Evolutionary conservation across 2,797 vertebrate species (phyloP).

Genomic region (Sardinella longiceps): DNA sequence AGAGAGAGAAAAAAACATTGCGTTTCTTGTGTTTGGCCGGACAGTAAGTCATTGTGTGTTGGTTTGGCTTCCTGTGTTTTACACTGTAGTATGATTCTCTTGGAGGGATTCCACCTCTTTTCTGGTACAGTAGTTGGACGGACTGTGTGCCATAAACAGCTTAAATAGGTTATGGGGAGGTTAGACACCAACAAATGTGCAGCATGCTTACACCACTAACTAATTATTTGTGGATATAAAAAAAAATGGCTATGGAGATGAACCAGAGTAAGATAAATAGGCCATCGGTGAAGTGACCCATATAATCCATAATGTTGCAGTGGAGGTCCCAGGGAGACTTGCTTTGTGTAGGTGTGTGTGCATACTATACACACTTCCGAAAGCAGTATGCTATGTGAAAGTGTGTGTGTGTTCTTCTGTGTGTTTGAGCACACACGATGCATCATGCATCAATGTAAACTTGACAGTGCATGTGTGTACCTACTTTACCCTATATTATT

Average conservation of each 20-base stretch:
- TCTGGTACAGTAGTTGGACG: slow-evolving; percentile 13
- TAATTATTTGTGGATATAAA: slow-evolving; percentile 69
- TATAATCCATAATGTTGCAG: slow-evolving; percentile 69
- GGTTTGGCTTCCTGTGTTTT: slow-evolving; percentile 19
- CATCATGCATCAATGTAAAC: background rate
- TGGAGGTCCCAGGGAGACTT: slow-evolving; percentile 31
- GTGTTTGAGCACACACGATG: background rate
- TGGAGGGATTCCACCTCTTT: background rate
- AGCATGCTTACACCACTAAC: slow-evolving; percentile 57
- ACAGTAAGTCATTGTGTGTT: slow-evolving; percentile 24
- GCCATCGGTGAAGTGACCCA: slow-evolving; percentile 69
- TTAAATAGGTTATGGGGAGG: slow-evolving; percentile 71
- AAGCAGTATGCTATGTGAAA: background rate
- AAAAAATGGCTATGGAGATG: slow-evolving; percentile 68
- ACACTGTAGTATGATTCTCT: slow-evolving; percentile 1
- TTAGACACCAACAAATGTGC: slow-evolving; percentile 56
- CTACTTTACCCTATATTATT: background rate
- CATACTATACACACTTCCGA: background rate
- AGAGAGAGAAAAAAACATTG: background rate
- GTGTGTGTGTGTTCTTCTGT: slow-evolving; percentile 22
- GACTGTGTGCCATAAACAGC: slow-evolving; percentile 23
- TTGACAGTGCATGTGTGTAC: no score
- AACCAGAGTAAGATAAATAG: slow-evolving; percentile 71
- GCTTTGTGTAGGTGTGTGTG: background rate
- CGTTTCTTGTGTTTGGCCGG: background rate